These are phyloP conservation scores for Lasioglossum figueresi DNA, from an alignment of 2,888 invertebrate genomes.

Conservation along the genomic window DNA sequence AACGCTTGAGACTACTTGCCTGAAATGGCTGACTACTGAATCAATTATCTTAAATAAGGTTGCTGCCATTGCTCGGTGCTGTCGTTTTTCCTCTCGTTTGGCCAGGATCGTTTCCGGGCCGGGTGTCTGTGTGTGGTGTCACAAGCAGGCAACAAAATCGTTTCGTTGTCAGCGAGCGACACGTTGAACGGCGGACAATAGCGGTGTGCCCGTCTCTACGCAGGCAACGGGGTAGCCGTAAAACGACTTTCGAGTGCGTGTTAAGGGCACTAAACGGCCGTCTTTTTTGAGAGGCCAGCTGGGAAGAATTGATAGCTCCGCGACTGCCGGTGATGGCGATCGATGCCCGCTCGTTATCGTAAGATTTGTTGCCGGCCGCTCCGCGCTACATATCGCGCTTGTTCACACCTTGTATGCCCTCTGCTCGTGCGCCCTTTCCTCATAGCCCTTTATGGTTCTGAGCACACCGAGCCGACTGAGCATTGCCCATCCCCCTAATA, in stretches of 20 bases:
- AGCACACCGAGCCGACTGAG: not conserved
- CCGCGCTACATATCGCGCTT: conserved; percentile 40
- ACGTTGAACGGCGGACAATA: conserved; percentile 53
- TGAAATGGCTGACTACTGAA: not conserved
- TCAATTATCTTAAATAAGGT: not conserved
- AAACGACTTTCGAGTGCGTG: conserved; percentile 65
- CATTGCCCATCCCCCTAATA: conserved; percentile 35
- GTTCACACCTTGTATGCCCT: conserved; percentile 52
- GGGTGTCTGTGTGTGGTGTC: conserved; percentile 17
- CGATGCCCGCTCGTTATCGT: conserved; percentile 69
- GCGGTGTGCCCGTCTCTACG: conserved; percentile 22
- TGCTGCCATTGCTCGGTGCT: not conserved
- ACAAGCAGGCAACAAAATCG: conserved; percentile 49
- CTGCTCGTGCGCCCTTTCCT: not conserved
- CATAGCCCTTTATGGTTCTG: conserved; percentile 34
- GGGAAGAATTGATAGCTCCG: conserved; percentile 71
- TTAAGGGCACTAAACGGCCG: conserved; percentile 70
- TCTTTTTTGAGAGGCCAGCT: conserved; percentile 66
- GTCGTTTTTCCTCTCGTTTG: not conserved
- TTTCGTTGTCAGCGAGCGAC: conserved; percentile 48
- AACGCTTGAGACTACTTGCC: not conserved
- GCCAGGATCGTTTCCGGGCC: not conserved
- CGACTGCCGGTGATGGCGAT: conserved; percentile 71
- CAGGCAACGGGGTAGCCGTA: conserved; percentile 44
- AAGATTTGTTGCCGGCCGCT: conserved; percentile 68